Evolutionary conservation across 2,113 vertebrate genomes (phyloP).

Genomic region (Prinia subflava): DNA sequence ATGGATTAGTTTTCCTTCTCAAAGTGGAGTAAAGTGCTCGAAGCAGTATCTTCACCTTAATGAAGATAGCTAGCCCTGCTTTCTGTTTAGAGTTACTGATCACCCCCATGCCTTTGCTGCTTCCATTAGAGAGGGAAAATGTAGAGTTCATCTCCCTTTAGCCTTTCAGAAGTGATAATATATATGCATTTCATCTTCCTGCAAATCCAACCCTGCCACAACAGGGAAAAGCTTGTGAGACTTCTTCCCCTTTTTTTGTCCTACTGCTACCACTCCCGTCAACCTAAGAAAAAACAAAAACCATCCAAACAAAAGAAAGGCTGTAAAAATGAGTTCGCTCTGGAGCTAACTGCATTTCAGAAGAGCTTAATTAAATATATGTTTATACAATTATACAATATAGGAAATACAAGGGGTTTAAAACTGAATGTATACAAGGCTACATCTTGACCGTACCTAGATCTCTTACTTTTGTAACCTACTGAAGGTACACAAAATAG

Average conservation of each 20-base stretch:
- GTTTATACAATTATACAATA: background rate
- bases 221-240: background rate
- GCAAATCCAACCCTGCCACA: background rate
- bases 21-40: background rate
- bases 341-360: background rate
- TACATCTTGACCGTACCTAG: background rate
- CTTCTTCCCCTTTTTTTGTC: background rate
- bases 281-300: background rate
- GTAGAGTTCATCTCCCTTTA: background rate
- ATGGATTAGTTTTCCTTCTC: background rate
- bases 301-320: background rate
- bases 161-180: background rate
- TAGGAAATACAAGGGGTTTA: background rate
- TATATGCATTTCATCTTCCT: background rate
- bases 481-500: background rate
- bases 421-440: background rate
- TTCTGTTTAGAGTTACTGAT: background rate
- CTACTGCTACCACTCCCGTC: background rate
- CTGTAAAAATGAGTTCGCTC: background rate
- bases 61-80: background rate
- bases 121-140: background rate
- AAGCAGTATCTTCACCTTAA: background rate
- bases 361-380: background rate
- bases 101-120: background rate
- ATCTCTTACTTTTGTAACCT: background rate